Evolutionary conservation across 1,140 invertebrate genomes (phyloP), one percentile per base, ranked within the genome.

Genomic region (Caerostris extrusa): DNA sequence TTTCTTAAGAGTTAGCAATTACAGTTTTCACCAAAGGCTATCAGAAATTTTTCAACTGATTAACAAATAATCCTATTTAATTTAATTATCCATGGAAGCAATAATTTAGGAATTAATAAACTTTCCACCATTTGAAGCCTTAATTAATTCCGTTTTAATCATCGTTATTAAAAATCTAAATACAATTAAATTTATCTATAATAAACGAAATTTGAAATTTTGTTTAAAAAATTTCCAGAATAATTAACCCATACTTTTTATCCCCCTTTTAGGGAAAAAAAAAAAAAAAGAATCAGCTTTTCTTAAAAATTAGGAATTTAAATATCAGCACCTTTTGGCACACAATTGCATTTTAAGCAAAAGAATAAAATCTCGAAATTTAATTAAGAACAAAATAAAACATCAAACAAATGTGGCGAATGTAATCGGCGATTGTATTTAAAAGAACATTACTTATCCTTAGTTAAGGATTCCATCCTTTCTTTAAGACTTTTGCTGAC

Each of bases 341-440:
- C 57, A n/a, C n/a, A 83, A 83, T 83, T 83, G 56, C 17, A 19
- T 58, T 83, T 17, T 12, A 14, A 7, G 7, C 7, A 57, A 19
- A 83, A 58, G 82, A 83, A 83, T 83, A n/a, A 83, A 19, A 19
- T 77, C 3, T 77, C 19, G 14, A 56, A 83, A 58, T 58, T 58
- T 83, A 83, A 83, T 83, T 83, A 83, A 83, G 82, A 57, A 83
- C 14, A 83, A 83, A 83, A 83, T 83, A 83, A 57, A 83, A 83
- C 82, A n/a, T 58, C n/a, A 83, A 58, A 83, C 53, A 83, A 83
- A 83, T 10, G 14, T 56, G 50, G n/a, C 55, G 8, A 7, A 55
- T 19, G 7, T 83, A 83, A 83, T 83, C 82, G 82, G 14, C 56
- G 53, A 58, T 58, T 56, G 82, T 83, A 7, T 83, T 83, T 83